These are phyloP conservation scores for Mallotus villosus DNA, from an alignment of 2,797 vertebrate species.

Conservation along the genomic window DNA sequence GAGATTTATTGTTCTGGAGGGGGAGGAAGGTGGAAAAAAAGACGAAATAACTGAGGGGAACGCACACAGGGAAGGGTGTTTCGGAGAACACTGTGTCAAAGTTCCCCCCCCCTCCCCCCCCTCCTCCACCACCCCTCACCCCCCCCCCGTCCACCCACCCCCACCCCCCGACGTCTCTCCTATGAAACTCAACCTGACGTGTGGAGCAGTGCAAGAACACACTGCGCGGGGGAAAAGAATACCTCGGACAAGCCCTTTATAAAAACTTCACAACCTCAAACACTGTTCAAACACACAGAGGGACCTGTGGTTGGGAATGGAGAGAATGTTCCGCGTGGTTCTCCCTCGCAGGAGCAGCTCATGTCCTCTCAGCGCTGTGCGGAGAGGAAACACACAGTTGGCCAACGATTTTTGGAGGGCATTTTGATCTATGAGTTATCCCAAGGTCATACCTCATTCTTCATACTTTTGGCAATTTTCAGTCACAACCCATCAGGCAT, in stretches of 20 bases:
- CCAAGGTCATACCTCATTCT: background rate
- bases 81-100: constrained; percentile 32
- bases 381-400: background rate
- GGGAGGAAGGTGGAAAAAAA: constrained; percentile 26
- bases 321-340: background rate
- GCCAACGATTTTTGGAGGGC: no score
- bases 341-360: no score
- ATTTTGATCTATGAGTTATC: background rate
- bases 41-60: constrained; percentile 45
- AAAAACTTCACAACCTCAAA: constrained; percentile 17
- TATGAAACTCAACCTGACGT: constrained; percentile 32
- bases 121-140: background rate
- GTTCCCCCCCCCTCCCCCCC: background rate
- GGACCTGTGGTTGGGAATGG: background rate
- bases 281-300: background rate
- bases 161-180: background rate
- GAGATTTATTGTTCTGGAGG: constrained; percentile 56
- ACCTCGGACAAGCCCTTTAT: constrained; percentile 18
- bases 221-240: background rate
- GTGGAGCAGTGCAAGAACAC: constrained; percentile 38
- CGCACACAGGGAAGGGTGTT: constrained; percentile 32
- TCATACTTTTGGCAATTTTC: background rate
- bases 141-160: no score
- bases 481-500: background rate
- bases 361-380: no score